Evolutionary conservation across 1,140 invertebrate species (phyloP).

Genomic region (Drosophila obscura): DNA sequence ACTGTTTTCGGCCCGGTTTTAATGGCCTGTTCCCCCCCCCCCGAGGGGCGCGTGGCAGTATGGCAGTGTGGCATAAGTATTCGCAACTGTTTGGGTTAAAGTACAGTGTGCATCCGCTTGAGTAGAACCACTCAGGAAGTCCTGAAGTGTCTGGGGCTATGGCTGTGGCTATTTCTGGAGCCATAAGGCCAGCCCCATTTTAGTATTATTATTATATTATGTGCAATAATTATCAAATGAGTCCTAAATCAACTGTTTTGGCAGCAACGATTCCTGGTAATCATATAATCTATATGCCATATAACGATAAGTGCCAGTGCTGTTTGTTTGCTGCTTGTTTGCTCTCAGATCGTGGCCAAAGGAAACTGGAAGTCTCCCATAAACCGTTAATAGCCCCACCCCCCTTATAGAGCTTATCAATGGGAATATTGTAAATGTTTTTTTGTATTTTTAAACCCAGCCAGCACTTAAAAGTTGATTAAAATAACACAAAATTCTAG

Average conservation of each 20-base stretch:
- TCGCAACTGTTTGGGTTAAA: slow-evolving; percentile 44
- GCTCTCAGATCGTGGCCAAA: slow-evolving; percentile 4
- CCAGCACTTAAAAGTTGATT: slow-evolving; percentile 47
- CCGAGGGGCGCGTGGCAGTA: slow-evolving; percentile 66
- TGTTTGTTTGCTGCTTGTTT: background rate
- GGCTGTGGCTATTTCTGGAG: background rate
- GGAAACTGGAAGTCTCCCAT: slow-evolving; percentile 40
- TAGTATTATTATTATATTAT: background rate
- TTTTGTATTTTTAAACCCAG: slow-evolving; percentile 13
- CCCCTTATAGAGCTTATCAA: slow-evolving; percentile 34
- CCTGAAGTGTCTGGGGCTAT: no score
- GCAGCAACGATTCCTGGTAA: background rate
- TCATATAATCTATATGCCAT: slow-evolving; percentile 24
- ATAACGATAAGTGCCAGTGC: background rate
- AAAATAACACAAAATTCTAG: slow-evolving; percentile 30
- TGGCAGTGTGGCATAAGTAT: slow-evolving; percentile 20
- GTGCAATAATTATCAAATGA: slow-evolving; percentile 24
- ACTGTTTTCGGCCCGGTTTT: slow-evolving; percentile 21
- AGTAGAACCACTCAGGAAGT: background rate
- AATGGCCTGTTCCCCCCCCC: slow-evolving; percentile 20
- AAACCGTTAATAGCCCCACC: slow-evolving; percentile 35
- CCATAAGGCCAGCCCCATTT: slow-evolving; percentile 6
- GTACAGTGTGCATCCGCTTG: slow-evolving; percentile 1
- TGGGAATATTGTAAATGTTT: slow-evolving; percentile 4
- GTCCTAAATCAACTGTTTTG: slow-evolving; percentile 32